These are phyloP conservation scores for Holotrichia oblita DNA, from an alignment of 1,140 invertebrate species.

Conservation along the genomic window DNA sequence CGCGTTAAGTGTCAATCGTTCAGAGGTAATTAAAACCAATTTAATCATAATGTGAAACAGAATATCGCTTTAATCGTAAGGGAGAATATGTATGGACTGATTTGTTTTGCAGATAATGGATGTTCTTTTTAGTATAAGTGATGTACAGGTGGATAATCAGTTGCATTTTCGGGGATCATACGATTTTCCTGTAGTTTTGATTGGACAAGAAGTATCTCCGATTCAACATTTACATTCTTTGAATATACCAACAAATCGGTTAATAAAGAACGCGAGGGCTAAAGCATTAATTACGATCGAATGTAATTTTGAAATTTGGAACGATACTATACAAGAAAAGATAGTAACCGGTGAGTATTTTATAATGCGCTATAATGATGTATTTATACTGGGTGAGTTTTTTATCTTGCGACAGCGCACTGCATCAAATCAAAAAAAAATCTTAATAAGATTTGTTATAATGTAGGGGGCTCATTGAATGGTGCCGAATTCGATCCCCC, in stretches of 20 bases:
- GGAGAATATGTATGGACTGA: background rate
- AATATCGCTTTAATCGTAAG: background rate
- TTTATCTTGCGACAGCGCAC: too few species aligned
- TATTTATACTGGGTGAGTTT: too few species aligned
- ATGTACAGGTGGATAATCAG: conserved; percentile 86
- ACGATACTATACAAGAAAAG: conserved; percentile 48
- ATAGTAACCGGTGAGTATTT: conserved; percentile 47
- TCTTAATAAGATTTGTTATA: too few species aligned
- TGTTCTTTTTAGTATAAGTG: conserved; percentile 64
- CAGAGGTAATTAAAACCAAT: conserved; percentile 51
- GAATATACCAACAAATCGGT: conserved; percentile 59
- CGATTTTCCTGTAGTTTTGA: conserved; percentile 77
- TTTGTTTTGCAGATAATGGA: conserved; percentile 57
- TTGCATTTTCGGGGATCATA: conserved; percentile 72
- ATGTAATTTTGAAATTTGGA: conserved; percentile 62
- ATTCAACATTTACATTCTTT: conserved; percentile 53
- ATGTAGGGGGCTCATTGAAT: too few species aligned
- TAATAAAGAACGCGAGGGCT: conserved; percentile 59
- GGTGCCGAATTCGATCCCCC: too few species aligned
- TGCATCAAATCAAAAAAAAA: too few species aligned
- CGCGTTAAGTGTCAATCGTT: conserved; percentile 52
- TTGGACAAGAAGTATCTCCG: conserved; percentile 63
- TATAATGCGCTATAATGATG: too few species aligned
- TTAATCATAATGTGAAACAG: too few species aligned
- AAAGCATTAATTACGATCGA: conserved; percentile 62